These are phyloP conservation scores for Ondatra zibethicus DNA, from an alignment of 2,113 vertebrate genomes.

Conservation along the genomic window DNA sequence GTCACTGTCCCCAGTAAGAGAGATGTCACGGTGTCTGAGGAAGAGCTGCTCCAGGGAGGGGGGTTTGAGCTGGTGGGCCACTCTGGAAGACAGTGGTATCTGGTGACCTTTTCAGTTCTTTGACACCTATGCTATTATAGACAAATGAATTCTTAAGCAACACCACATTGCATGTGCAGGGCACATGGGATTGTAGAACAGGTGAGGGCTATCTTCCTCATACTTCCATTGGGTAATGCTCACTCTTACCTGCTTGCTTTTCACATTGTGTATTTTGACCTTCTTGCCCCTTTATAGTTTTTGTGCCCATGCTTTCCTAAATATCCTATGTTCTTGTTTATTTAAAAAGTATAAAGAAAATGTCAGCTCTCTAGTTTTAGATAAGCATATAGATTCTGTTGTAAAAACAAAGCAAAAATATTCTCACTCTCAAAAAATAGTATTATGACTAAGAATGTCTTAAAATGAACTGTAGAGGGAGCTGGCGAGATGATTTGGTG, in stretches of 20 bases:
- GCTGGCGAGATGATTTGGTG: neutral
- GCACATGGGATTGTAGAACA: neutral
- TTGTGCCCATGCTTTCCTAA: neutral
- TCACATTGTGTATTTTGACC: neutral
- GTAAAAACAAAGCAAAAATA: neutral
- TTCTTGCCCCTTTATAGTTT: neutral
- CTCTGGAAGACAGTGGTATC: conserved; percentile 47
- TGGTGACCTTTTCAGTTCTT: conserved; percentile 15
- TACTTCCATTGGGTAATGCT: neutral
- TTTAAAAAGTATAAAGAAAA: conserved; percentile 17
- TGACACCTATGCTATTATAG: neutral
- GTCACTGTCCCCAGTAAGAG: neutral
- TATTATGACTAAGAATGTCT: neutral
- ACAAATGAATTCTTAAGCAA: neutral
- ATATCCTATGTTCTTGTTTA: neutral
- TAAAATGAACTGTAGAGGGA: neutral
- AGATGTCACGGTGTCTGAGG: conserved; percentile 1
- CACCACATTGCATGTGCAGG: neutral
- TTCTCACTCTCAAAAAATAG: neutral
- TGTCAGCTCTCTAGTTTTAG: neutral
- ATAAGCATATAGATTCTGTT: neutral
- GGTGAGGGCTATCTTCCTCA: neutral
- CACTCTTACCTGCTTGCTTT: neutral
- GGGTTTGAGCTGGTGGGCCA: conserved; percentile 2
- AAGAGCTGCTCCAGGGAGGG: conserved; percentile 18